phyloP scores from a whole-genome alignment of 2,888 invertebrate species.

The Invenusta paracnida region DNA sequence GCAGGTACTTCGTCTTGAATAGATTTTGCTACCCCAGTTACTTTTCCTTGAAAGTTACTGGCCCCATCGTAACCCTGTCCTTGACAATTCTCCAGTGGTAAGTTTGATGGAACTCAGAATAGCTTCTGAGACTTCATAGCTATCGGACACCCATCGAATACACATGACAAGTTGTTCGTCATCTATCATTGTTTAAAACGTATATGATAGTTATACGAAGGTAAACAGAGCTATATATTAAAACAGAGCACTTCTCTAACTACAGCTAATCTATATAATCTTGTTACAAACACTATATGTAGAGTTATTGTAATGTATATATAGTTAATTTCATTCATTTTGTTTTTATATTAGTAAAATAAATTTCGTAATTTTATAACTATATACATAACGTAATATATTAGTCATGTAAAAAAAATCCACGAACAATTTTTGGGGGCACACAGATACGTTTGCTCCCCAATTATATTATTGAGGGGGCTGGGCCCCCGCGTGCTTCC shows the following conservation, averaged over 20 bases:
- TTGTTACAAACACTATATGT: no score
- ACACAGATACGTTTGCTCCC: background rate
- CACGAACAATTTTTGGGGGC: background rate
- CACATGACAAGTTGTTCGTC: background rate
- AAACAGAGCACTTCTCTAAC: no score
- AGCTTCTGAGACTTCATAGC: constrained; percentile 4
- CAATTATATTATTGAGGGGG: no score
- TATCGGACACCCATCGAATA: background rate
- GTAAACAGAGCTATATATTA: no score
- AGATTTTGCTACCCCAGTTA: constrained; percentile 43
- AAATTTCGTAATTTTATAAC: background rate
- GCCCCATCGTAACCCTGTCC: constrained; percentile 46
- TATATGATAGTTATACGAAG: no score
- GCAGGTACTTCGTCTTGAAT: constrained; percentile 38
- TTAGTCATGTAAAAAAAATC: background rate
- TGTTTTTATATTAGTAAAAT: background rate
- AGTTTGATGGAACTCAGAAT: constrained; percentile 21
- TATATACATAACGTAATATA: background rate
- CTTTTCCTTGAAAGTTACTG: constrained; percentile 20
- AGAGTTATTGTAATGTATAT: background rate
- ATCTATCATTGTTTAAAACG: no score
- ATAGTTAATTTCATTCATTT: background rate
- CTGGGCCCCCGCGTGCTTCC: no score
- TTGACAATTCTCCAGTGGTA: constrained; percentile 41
- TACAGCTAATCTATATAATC: no score